Evolutionary conservation across 2,113 vertebrate species (phyloP).

Genomic region (Tinamus guttatus): DNA sequence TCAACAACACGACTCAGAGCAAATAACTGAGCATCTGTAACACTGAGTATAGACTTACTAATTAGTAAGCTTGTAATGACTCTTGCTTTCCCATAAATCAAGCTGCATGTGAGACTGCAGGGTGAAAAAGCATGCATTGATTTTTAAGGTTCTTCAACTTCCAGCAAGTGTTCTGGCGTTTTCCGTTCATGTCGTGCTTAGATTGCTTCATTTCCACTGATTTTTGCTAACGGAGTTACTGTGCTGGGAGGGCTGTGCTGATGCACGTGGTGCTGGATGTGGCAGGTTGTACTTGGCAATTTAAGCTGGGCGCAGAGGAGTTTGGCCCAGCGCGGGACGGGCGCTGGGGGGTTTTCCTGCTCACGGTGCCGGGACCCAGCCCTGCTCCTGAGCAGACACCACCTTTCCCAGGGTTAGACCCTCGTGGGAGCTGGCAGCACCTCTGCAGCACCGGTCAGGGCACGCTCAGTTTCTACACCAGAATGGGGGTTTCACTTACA

Average conservation of each 20-base stretch:
- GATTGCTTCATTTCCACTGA: not conserved
- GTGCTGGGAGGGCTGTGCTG: not conserved
- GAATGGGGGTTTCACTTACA: not conserved
- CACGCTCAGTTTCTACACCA: not conserved
- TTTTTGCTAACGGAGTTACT: not conserved
- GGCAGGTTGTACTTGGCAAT: not conserved
- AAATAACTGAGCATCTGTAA: not conserved
- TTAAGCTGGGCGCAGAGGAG: too few relatives aligned
- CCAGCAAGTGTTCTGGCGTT: not conserved
- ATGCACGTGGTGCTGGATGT: accelerated
- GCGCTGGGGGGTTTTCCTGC: not conserved
- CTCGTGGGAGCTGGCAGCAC: not conserved
- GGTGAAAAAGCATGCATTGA: not conserved
- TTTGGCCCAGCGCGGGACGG: not conserved
- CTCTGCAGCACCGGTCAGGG: not conserved
- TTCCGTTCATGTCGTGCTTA: accelerated
- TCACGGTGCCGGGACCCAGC: too few relatives aligned
- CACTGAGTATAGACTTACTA: not conserved
- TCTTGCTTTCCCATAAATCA: not conserved
- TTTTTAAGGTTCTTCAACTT: not conserved
- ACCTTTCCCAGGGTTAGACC: too few relatives aligned
- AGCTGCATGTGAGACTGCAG: accelerated
- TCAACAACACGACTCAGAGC: not conserved
- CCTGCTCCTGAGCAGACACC: not conserved
- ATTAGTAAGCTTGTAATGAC: not conserved